Conservation (phyloP, 2,113 vertebrate genomes). For the Microtus richardsoni region DNA sequence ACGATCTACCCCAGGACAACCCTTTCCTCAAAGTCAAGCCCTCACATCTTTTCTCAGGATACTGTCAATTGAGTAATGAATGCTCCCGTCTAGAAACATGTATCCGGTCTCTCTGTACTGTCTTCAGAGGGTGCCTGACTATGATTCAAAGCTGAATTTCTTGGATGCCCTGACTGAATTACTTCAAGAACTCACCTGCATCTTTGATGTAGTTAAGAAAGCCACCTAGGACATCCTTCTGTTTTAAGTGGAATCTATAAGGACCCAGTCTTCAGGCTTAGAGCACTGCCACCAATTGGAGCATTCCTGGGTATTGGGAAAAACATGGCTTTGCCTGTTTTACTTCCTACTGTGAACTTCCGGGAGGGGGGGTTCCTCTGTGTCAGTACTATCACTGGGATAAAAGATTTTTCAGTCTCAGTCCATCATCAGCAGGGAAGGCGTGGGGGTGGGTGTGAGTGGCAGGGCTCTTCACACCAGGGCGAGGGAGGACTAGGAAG, state of each 20-base stretch:
- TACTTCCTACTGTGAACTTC: neutral
- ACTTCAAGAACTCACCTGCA: neutral
- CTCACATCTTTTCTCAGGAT: neutral
- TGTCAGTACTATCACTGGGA: neutral
- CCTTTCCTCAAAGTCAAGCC: neutral
- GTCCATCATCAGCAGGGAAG: neutral
- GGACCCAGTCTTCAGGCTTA: neutral
- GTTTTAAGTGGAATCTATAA: neutral
- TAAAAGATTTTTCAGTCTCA: neutral
- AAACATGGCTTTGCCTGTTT: neutral
- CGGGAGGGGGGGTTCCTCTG: neutral
- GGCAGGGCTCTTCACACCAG: neutral
- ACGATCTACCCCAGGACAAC: neutral
- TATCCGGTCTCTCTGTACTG: no score
- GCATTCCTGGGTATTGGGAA: neutral
- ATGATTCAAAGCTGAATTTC: neutral
- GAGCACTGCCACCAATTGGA: neutral
- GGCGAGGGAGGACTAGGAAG: neutral
- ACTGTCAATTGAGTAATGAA: neutral
- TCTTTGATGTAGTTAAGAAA: neutral
- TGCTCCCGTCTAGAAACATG: no score
- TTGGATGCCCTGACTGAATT: no score
- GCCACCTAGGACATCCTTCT: neutral
- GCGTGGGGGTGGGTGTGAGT: neutral
- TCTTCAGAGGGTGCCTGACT: neutral